Evolutionary conservation across 2,113 vertebrate genomes (phyloP).

Genomic region (Narcine bancroftii): DNA sequence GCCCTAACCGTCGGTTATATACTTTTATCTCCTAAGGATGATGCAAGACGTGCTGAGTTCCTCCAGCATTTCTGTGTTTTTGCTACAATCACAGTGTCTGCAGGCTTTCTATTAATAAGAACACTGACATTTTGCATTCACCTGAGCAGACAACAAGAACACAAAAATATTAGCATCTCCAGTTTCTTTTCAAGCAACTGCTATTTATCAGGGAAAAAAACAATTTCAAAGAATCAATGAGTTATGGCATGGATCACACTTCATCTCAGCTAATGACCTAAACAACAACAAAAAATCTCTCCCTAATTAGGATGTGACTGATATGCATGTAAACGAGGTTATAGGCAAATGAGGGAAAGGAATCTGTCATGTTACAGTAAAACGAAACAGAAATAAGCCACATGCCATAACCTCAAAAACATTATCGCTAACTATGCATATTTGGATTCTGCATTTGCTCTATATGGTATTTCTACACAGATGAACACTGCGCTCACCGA

Average conservation of each 20-base stretch:
- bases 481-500: neutral
- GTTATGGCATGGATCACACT: neutral
- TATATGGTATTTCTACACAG: neutral
- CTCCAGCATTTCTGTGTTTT: too few relatives aligned
- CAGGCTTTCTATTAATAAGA: too few relatives aligned
- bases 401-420: neutral
- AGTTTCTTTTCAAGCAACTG: neutral
- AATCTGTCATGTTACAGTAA: neutral
- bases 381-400: neutral
- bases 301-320: neutral
- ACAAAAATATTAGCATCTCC: neutral
- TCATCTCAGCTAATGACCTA: neutral
- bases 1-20: too few relatives aligned
- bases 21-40: too few relatives aligned
- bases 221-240: neutral
- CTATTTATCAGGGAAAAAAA: neutral
- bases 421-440: neutral
- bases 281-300: neutral
- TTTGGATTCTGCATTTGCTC: slow-evolving; percentile 3
- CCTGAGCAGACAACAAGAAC: neutral
- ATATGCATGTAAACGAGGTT: neutral
- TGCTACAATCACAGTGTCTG: too few relatives aligned
- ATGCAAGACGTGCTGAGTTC: too few relatives aligned
- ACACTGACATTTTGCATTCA: neutral
- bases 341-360: neutral